phyloP scores from a whole-genome alignment of 2,113 vertebrate genomes.

The Microcebus lehilahytsara region DNA sequence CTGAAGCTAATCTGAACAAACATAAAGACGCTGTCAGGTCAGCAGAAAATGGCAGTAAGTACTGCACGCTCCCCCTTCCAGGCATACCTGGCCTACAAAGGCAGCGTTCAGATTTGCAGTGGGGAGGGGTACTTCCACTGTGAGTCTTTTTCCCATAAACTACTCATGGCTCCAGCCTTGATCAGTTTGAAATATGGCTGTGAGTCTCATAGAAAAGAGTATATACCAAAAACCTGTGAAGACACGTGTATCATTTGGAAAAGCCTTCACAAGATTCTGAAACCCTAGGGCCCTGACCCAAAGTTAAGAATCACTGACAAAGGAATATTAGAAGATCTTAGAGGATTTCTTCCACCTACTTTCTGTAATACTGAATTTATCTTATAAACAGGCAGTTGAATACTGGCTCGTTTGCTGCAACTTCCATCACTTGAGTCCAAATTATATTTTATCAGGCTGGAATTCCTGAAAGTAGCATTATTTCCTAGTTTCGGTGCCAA shows the following conservation, averaged over 20 bases:
- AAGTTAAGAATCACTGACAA: not conserved
- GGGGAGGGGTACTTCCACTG: not conserved
- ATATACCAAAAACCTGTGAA: not conserved
- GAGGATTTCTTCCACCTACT: not conserved
- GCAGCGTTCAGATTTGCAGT: not conserved
- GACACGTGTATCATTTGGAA: not conserved
- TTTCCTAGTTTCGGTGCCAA: not conserved
- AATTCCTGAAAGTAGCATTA: not conserved
- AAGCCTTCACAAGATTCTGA: not conserved
- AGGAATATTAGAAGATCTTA: not conserved
- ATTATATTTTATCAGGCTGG: not conserved
- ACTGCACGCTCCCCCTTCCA: not conserved
- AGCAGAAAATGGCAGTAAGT: not conserved
- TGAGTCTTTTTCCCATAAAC: not conserved
- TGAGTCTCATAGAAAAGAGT: not conserved
- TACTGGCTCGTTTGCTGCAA: not conserved
- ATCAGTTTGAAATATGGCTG: not conserved
- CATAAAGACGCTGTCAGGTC: not conserved
- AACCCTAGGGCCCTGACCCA: not conserved
- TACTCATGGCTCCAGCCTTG: not conserved
- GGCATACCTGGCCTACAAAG: not conserved
- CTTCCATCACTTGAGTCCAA: not conserved
- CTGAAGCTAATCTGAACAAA: not conserved
- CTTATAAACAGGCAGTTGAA: not conserved
- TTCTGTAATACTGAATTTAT: not conserved